Base-by-base conservation (phyloP, 2,113 vertebrate genomes). In the Stigmatopora nigra region DNA sequence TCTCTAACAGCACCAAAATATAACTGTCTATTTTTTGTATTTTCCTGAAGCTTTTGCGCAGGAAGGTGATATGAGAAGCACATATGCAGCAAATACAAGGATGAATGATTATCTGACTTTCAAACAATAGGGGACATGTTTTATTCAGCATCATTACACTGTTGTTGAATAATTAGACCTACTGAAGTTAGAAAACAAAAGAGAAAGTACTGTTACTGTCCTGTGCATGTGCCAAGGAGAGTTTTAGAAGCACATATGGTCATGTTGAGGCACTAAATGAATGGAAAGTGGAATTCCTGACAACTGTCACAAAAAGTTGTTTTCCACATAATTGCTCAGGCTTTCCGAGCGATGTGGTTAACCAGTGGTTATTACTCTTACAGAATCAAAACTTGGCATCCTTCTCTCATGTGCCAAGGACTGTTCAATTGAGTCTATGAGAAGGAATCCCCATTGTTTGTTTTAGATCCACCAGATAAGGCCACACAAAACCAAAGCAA, bases 401-500 rank as follows among this genome's bases (percentile, higher is more conserved):
- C 7, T 25, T 41, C 70, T 83, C 65, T 52, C 25, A 38, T 72
- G 66, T 63, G 66, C 68, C 63, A 53, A 63, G 66, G 72, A 78
- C 70, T 62, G 81, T 77, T 79, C 66, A 78, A 70, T 78, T 77
- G 61, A 78, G 73, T 68, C 66, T 76, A 64, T 66, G 63, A 77
- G 63, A 10, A 70, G 77, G 77, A 78, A 73, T 82, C 75, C 70
- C 69, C 72, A 6, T 72, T 75, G 70, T 83, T 85, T 79, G 77
- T 84, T 86, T 86, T 78, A 67, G 20, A 77, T 82, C 70, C 64
- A 69, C 5, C 25, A 38, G 71, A 47, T 59, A 75, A 73, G 80
- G 70, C 77, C 64, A 48, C 60, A 61, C 73, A 77, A 81, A 82
- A 64, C 46, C 49, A 67, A 69, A 78, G 76, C 65, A 72, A 86